These are phyloP conservation scores for Odontothrips loti DNA, from an alignment of 2,888 invertebrate genomes.

Conservation along the genomic window DNA sequence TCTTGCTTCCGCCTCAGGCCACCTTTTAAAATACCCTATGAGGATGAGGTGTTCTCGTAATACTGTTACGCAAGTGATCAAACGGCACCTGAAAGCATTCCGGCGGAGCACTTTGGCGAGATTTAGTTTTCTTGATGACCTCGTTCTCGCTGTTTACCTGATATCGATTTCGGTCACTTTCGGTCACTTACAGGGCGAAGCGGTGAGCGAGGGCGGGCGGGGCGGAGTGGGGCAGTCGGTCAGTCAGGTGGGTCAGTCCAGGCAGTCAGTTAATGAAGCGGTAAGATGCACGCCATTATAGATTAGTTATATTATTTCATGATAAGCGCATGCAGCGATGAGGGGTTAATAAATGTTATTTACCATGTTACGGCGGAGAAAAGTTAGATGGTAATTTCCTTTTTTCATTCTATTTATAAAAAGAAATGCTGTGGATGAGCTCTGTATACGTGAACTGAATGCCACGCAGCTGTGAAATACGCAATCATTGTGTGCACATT, in stretches of 20 bases:
- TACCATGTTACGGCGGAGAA: slow-evolving; percentile 24
- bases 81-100: too few species aligned
- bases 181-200: background rate
- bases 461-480: slow-evolving; percentile 4
- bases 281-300: slow-evolving; percentile 19
- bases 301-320: background rate
- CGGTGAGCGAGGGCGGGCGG: background rate
- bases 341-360: slow-evolving; percentile 23
- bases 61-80: too few species aligned
- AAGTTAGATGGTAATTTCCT: slow-evolving; percentile 11
- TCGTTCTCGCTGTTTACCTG: background rate
- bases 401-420: slow-evolving; percentile 4
- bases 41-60: too few species aligned
- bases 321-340: slow-evolving; percentile 5
- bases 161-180: background rate
- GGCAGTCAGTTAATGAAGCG: slow-evolving; percentile 17
- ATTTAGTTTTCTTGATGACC: too few species aligned
- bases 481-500: background rate
- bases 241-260: background rate
- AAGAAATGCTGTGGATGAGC: background rate
- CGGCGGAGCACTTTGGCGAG: too few species aligned
- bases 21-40: too few species aligned
- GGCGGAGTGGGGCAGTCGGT: background rate
- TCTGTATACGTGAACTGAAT: background rate
- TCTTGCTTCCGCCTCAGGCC: too few species aligned